These are phyloP conservation scores for Chloroceryle inda DNA, from an alignment of 2,797 vertebrate genomes.

Conservation along the genomic window DNA sequence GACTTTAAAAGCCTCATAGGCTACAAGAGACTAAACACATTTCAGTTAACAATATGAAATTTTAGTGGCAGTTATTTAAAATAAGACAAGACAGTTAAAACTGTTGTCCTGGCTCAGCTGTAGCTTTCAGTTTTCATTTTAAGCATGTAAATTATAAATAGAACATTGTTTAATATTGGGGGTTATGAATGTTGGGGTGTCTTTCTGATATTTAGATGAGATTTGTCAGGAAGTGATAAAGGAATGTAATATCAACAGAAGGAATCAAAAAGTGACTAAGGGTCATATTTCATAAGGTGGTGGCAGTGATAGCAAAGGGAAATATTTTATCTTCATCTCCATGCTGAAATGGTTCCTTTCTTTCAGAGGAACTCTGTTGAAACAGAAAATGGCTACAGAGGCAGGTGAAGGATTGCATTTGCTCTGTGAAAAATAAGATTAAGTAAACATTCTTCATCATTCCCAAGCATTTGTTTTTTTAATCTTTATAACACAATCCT, in stretches of 20 bases:
- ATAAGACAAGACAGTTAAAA: background rate
- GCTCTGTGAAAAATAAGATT: conserved; percentile 1
- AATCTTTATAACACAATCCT: conserved; percentile 10
- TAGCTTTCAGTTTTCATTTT: background rate
- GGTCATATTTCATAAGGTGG: conserved; percentile 78
- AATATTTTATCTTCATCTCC: conserved; percentile 75
- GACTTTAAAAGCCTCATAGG: background rate
- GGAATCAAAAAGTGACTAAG: conserved; percentile 82
- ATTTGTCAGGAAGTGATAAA: conserved; percentile 82
- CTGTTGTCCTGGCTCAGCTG: background rate
- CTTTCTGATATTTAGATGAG: background rate
- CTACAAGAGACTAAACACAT: background rate
- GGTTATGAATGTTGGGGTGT: background rate
- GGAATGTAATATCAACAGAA: conserved; percentile 70
- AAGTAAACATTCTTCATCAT: conserved; percentile 26
- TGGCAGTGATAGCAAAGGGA: conserved; percentile 69
- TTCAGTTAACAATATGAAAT: background rate
- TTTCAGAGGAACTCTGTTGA: background rate
- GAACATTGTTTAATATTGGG: conserved; percentile 29
- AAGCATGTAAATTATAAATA: conserved; percentile 9
- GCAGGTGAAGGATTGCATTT: background rate
- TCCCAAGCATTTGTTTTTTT: background rate
- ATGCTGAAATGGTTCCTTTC: background rate
- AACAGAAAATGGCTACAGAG: background rate
- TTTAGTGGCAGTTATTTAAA: background rate